These are phyloP conservation scores for Catocala fraxini DNA, from an alignment of 2,888 invertebrate species.

Conservation along the genomic window DNA sequence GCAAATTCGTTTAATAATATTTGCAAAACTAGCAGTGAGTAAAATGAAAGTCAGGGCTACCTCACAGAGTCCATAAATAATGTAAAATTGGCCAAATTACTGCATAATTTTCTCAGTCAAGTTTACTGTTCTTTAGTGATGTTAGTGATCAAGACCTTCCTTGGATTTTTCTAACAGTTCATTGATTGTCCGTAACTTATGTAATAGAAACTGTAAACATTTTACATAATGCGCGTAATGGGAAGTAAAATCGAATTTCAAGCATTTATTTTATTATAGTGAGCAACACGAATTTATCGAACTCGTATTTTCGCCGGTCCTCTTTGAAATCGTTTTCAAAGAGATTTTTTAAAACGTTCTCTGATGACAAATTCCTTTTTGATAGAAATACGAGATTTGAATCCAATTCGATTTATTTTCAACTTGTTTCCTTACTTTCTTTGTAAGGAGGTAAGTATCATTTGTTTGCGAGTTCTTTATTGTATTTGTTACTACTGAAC, in stretches of 20 bases:
- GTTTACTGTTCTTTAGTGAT: no score
- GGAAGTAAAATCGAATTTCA: constrained; percentile 22
- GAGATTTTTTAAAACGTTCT: constrained; percentile 32
- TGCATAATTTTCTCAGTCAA: no score
- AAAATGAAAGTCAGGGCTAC: no score
- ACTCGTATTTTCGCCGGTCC: constrained; percentile 17
- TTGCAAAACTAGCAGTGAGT: no score
- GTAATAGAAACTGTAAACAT: constrained; percentile 8
- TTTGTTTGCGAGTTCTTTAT: constrained; percentile 29
- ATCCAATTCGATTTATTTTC: constrained; percentile 41
- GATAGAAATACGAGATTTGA: constrained; percentile 42
- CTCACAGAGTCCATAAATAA: no score
- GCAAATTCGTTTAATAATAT: no score
- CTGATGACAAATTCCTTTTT: constrained; percentile 39
- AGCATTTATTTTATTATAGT: constrained; percentile 25
- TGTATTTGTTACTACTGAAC: constrained; percentile 12
- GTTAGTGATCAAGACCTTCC: no score
- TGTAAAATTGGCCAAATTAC: no score
- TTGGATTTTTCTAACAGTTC: not conserved
- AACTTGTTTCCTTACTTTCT: constrained; percentile 20
- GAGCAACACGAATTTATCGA: constrained; percentile 21
- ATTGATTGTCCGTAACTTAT: not conserved
- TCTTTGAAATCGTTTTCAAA: constrained; percentile 27
- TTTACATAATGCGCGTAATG: constrained; percentile 12
- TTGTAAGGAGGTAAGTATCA: constrained; percentile 24